phyloP scores from a whole-genome alignment of 1,140 invertebrate species.

The Bombus affinis region DNA sequence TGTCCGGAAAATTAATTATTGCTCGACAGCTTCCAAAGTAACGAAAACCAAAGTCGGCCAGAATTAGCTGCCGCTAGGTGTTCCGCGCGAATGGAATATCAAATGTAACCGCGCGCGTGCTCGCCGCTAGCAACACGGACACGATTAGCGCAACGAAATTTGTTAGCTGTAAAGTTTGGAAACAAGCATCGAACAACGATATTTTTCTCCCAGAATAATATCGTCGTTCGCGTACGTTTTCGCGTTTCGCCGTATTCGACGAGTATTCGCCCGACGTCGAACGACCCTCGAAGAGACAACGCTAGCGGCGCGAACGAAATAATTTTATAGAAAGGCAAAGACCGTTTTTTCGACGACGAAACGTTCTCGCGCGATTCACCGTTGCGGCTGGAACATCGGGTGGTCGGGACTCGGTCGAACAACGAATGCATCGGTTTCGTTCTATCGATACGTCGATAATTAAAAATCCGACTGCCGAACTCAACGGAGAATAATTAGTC shows the following conservation, averaged over 20 bases:
- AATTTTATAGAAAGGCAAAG: not conserved
- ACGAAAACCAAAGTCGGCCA: not conserved
- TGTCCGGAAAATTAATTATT: constrained; percentile 34
- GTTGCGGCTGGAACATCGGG: not conserved
- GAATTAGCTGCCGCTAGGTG: not conserved
- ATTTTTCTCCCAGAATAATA: too few species aligned
- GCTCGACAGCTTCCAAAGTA: not conserved
- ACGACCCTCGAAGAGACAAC: not conserved
- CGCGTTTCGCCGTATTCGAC: not conserved
- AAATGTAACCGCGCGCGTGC: not conserved
- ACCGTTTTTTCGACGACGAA: not conserved
- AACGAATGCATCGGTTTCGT: not conserved
- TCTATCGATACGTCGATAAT: constrained; percentile 32
- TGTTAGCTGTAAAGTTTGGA: not conserved
- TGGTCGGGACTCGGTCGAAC: not conserved
- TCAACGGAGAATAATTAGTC: constrained; percentile 40
- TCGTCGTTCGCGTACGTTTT: not conserved
- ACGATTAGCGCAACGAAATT: not conserved
- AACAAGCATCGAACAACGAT: not conserved
- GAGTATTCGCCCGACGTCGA: not conserved
- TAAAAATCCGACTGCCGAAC: constrained; percentile 25
- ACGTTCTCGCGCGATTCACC: not conserved
- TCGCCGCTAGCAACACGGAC: not conserved
- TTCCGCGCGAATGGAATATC: not conserved
- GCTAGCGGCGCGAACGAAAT: not conserved